Conservation (phyloP, 2,113 vertebrate genomes). For the Xiphophorus couchianus region DNA sequence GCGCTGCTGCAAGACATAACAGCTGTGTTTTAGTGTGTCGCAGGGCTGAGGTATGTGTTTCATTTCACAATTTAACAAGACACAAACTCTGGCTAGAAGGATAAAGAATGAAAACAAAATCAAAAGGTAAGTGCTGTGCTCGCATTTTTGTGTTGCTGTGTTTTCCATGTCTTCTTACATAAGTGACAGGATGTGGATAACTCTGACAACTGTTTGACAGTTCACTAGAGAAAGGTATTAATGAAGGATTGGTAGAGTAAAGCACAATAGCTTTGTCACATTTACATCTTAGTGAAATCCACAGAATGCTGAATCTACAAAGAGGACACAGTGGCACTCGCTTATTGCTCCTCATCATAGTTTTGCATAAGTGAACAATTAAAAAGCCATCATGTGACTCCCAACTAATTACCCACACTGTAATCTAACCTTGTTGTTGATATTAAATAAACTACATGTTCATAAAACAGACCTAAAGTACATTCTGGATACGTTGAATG, state of each 20-base stretch:
- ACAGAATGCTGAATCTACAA: conserved; percentile 53
- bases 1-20: conserved; percentile 53
- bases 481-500: conserved; percentile 35
- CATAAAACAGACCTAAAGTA: conserved; percentile 57
- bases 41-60: conserved; percentile 51
- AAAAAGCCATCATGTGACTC: conserved; percentile 71
- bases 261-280: conserved; percentile 44
- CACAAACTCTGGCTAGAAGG: conserved; percentile 35
- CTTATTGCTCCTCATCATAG: conserved; percentile 63
- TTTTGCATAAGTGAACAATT: conserved; percentile 67
- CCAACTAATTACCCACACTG: conserved; percentile 70
- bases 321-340: conserved; percentile 46
- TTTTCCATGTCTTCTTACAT: conserved; percentile 59
- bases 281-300: conserved; percentile 45
- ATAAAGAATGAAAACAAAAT: conserved; percentile 35
- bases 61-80: conserved; percentile 65
- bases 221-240: conserved; percentile 43
- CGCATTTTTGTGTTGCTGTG: conserved; percentile 47
- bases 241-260: conserved; percentile 23
- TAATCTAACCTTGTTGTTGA: conserved; percentile 63
- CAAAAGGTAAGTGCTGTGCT: conserved; percentile 36
- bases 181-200: conserved; percentile 51
- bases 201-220: conserved; percentile 60
- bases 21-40: conserved; percentile 28
- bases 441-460: conserved; percentile 65